A percentile compares a stretch with the other conserved stretches of the same genome.
Evolutionary conservation across 2,797 vertebrate genomes (phyloP).

Genomic region (Platyrinchus mystaceus): DNA sequence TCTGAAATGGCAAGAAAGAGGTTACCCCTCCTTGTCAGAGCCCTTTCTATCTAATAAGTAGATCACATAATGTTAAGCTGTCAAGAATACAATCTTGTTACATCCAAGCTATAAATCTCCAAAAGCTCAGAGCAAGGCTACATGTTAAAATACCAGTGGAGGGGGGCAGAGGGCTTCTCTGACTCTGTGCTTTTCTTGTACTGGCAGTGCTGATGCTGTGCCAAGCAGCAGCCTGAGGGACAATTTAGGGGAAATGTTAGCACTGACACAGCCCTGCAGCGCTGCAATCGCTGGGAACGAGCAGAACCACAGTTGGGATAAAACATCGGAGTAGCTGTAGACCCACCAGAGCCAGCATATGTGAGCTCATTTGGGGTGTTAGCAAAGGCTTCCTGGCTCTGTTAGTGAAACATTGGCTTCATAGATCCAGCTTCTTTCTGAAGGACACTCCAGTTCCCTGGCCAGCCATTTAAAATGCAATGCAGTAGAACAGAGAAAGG

Average conservation of each 20-base stretch:
- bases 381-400: background rate
- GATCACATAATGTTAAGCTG: background rate
- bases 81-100: background rate
- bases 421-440: background rate
- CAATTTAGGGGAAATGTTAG: background rate
- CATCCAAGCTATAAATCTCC: background rate
- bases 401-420: background rate
- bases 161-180: background rate
- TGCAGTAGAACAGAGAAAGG: background rate
- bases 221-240: background rate
- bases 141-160: background rate
- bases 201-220: background rate
- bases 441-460: background rate
- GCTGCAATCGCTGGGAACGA: fast-evolving
- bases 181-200: background rate
- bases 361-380: background rate
- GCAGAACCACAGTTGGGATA: background rate
- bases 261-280: fast-evolving
- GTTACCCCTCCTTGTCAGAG: background rate
- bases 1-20: background rate
- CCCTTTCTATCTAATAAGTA: background rate
- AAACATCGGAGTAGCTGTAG: background rate
- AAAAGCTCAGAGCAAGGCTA: background rate
- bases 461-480: background rate
- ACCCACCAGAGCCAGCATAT: background rate